Evolutionary conservation across 2,888 invertebrate species (phyloP).

Genomic region (Odontocolon sp.): DNA sequence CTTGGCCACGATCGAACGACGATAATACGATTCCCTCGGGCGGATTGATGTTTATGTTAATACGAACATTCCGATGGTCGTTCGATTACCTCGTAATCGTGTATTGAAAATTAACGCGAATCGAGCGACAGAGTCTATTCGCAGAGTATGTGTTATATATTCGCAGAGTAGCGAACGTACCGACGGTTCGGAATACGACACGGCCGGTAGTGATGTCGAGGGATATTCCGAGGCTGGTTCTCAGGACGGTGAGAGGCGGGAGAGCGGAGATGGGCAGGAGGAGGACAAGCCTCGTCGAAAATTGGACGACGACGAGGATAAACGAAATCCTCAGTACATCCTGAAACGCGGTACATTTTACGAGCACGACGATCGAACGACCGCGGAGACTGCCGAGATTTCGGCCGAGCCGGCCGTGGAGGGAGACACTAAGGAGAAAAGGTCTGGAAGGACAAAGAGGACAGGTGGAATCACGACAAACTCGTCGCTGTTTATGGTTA

Average conservation of each 20-base stretch:
- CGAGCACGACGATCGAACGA: constrained; percentile 96
- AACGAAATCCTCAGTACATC: constrained; percentile 98
- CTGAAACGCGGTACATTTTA: constrained; percentile 98
- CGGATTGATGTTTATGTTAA: constrained; percentile 44
- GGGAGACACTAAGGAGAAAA: constrained; percentile 79
- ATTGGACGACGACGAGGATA: constrained; percentile 96
- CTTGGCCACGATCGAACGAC: not conserved
- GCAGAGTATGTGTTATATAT: too few relatives aligned
- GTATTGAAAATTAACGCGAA: constrained; percentile 45
- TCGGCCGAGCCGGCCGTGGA: constrained; percentile 71
- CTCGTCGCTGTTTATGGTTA: constrained; percentile 94
- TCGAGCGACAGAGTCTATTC: not conserved
- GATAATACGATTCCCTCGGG: constrained; percentile 42
- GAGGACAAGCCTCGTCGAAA: constrained; percentile 85
- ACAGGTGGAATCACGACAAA: constrained; percentile 94
- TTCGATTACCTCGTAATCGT: constrained; percentile 31
- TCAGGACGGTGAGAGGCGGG: constrained; percentile 75
- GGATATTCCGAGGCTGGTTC: constrained; percentile 76
- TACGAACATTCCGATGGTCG: constrained; percentile 35
- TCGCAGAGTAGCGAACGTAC: constrained; percentile 76
- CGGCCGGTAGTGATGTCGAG: constrained; percentile 73
- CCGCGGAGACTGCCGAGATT: constrained; percentile 82
- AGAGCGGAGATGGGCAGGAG: constrained; percentile 80
- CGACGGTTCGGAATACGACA: constrained; percentile 78
- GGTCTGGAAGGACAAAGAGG: constrained; percentile 84